These are phyloP conservation scores for Chondrilla cf. caribensis DNA, from an alignment of 37 sponge, comb jelly and placozoan species.

Conservation along the genomic window DNA sequence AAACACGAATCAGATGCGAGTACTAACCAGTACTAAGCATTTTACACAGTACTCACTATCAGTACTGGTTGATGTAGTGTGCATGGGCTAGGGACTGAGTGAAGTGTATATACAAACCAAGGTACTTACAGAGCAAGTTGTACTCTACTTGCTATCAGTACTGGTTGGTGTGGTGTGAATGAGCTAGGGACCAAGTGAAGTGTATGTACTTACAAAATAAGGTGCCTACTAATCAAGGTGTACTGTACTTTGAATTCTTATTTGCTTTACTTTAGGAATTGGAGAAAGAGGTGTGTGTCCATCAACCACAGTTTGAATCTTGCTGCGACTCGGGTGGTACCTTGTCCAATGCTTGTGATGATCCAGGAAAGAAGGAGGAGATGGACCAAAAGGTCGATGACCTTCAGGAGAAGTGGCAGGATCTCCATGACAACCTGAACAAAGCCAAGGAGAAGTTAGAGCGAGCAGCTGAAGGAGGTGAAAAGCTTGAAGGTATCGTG, in stretches of 20 bases:
- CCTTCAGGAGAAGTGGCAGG: slow-evolving; percentile 52
- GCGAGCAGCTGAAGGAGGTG: slow-evolving; percentile 4
- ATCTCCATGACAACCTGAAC: neutral
- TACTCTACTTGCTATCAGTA: too few species aligned
- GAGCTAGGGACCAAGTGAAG: neutral
- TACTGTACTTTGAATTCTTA: neutral
- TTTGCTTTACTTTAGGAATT: slow-evolving; percentile 16
- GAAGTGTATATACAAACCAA: too few species aligned
- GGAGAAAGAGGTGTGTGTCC: slow-evolving; percentile 13
- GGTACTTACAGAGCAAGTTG: too few species aligned
- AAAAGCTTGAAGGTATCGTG: slow-evolving; percentile 1
- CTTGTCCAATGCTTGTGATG: slow-evolving; percentile 29
- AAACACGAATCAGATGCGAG: too few species aligned
- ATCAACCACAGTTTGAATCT: slow-evolving; percentile 29
- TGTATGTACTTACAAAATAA: neutral
- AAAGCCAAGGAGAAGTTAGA: slow-evolving; percentile 3
- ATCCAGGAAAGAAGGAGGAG: slow-evolving; percentile 1
- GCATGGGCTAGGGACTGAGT: too few species aligned
- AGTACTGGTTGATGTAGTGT: too few species aligned
- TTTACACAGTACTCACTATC: too few species aligned
- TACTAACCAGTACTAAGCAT: too few species aligned
- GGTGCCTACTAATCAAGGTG: neutral
- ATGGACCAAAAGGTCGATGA: slow-evolving; percentile 12
- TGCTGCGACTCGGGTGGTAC: slow-evolving; percentile 42
- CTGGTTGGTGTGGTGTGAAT: too few species aligned